These are phyloP conservation scores for Nemopilema nomurai DNA, from an alignment of 30 jellyfish, hydroid and myxozoan species.

Conservation along the genomic window DNA sequence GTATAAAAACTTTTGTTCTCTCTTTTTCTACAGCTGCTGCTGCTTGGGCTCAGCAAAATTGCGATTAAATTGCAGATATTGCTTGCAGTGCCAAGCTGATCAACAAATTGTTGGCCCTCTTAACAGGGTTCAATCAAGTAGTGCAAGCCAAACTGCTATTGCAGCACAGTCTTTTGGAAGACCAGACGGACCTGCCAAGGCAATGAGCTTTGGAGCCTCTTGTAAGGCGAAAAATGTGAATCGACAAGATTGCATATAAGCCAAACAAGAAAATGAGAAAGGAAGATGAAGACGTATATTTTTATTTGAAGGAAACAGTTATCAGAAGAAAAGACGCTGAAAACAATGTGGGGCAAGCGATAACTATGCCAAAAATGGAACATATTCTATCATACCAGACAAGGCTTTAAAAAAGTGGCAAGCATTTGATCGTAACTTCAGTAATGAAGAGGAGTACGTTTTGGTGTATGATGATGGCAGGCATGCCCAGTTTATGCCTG, in stretches of 20 bases:
- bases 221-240: conserved; percentile 33
- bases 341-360: conserved; percentile 42
- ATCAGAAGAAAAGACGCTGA: conserved; percentile 19
- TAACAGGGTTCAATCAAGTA: not conserved
- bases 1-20: not conserved
- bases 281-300: not conserved
- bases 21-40: too few relatives aligned
- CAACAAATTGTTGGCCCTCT: not conserved
- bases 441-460: too few relatives aligned
- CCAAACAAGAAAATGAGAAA: conserved; percentile 7
- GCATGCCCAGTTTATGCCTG: too few relatives aligned
- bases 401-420: too few relatives aligned
- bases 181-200: conserved; percentile 13
- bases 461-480: too few relatives aligned
- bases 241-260: conserved; percentile 17
- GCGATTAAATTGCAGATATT: not conserved
- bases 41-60: not conserved
- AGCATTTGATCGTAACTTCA: too few relatives aligned
- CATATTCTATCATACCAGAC: too few relatives aligned
- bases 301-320: conserved; percentile 30
- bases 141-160: not conserved
- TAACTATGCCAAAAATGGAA: too few relatives aligned
- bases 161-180: conserved; percentile 33
- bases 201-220: conserved; percentile 30
- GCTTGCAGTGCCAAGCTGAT: conserved; percentile 4